These are phyloP conservation scores for Phataginus tetradactyla DNA, from an alignment of 2,797 vertebrate genomes.

Conservation along the genomic window DNA sequence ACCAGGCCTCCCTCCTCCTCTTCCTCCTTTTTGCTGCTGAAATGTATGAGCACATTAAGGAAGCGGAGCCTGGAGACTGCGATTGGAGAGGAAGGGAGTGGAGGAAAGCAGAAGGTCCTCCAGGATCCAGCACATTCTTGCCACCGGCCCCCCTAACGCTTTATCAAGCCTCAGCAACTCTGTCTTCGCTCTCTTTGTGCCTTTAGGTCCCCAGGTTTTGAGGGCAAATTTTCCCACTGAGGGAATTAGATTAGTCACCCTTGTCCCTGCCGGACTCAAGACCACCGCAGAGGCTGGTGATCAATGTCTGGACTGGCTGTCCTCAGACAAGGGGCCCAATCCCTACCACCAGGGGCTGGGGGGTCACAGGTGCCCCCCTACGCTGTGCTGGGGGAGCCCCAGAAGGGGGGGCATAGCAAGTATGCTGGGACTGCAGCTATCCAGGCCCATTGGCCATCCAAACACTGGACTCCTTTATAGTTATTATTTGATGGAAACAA, in stretches of 20 bases:
- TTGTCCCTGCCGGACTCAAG: background rate
- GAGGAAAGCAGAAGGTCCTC: background rate
- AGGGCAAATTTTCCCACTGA: background rate
- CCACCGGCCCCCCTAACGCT: background rate
- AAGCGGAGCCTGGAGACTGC: background rate
- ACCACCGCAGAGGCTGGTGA: background rate
- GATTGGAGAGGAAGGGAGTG: background rate
- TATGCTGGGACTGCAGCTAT: background rate
- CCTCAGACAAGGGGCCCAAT: background rate
- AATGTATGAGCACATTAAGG: background rate
- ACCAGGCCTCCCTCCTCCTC: no score
- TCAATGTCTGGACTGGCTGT: background rate
- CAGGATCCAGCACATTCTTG: no score
- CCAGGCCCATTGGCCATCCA: background rate
- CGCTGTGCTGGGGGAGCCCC: no score
- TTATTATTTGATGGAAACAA: constrained; percentile 18
- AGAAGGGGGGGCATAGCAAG: background rate
- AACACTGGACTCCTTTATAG: constrained; percentile 37
- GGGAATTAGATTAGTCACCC: background rate
- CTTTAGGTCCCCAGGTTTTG: background rate
- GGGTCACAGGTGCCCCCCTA: background rate
- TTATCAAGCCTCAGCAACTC: background rate
- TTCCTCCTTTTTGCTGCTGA: background rate
- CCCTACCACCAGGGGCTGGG: background rate
- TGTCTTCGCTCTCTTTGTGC: background rate